These are phyloP conservation scores for Heliconius erato DNA, from an alignment of 2,888 invertebrate genomes.

Conservation along the genomic window DNA sequence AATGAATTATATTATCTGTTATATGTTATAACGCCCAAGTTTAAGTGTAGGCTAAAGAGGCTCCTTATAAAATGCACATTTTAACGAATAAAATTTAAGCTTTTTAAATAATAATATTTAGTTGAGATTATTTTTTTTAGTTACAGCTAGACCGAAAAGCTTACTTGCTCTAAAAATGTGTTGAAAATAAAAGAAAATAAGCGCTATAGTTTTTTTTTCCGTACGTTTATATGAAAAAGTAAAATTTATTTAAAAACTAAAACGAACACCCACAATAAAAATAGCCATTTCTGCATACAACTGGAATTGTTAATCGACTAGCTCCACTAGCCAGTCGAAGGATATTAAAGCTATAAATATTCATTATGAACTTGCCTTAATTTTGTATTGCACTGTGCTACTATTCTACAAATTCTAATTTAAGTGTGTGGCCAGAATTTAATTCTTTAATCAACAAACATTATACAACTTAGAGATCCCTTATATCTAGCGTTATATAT, in stretches of 20 bases:
- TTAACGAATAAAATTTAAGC: too few species aligned
- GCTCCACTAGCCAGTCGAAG: constrained; percentile 72
- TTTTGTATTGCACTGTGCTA: constrained; percentile 76
- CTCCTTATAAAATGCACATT: too few species aligned
- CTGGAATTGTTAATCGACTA: constrained; percentile 71
- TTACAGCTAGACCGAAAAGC: too few species aligned
- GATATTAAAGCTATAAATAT: constrained; percentile 85
- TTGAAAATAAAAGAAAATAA: too few species aligned
- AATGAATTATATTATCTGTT: too few species aligned
- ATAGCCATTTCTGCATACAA: constrained; percentile 70
- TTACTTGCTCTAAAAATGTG: too few species aligned
- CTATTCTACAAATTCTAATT: constrained; percentile 19
- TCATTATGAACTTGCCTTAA: constrained; percentile 84
- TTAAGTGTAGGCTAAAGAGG: neutral
- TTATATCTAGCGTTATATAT: neutral
- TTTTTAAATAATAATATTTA: too few species aligned
- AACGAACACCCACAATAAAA: constrained; percentile 58
- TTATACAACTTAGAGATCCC: neutral
- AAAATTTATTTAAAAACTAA: neutral
- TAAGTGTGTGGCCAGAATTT: neutral
- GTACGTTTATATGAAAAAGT: neutral
- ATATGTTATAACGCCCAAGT: too few species aligned
- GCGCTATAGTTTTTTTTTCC: neutral
- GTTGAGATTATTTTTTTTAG: too few species aligned
- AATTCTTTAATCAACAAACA: neutral